Evolutionary conservation across 1,140 invertebrate genomes (phyloP), one percentile per base, ranked within the genome.

Genomic region (Pogonus chalceus): DNA sequence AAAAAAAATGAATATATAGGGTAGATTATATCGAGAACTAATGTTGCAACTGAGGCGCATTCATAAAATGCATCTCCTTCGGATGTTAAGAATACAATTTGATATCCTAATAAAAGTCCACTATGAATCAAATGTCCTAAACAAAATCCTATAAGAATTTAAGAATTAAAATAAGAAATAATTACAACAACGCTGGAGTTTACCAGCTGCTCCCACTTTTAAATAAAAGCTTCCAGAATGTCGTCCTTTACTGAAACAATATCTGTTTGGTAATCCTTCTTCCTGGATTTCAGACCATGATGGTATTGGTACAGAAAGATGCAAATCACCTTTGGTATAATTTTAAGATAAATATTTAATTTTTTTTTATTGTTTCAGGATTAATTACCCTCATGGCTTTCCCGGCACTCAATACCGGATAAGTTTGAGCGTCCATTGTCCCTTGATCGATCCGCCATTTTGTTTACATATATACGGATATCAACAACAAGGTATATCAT

Each of bases 161-260:
- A 7, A 7, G 4, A 56, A 58, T 54, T 51, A 43, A 46, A n/a
- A 52, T 52, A 47, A n/a, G 31, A 50, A 35, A 52, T 48, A 35
- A 54, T 23, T 14, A 26, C 20, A 49, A 16, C 4, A 52, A 16
- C 4, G 14, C 14, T 49, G 18, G 16, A 14, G 23, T 50, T 52
- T 71, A 85, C 83, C 79, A 56, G 82, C 79, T 51, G 83, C 83
- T 57, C 84, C 84, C 57, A 84, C 70, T 73, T 86, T 86, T 2
- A 86, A 72, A 65, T 84, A 87, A 65, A 87, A 83, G 60, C 80
- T 84, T 3, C 81, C 82, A 47, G 81, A 79, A 66, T 86, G 83
- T 53, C 82, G 68, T 43, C 79, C 81, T 43, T 72, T 71, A 56
- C 71, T 79, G 66, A 80, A 83, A 65, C 77, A 81, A 63, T 82